A percentile compares a stretch with the other conserved stretches of the same genome.
Conservation (phyloP, 2,797 vertebrate genomes). For the Botia kubotai region DNA sequence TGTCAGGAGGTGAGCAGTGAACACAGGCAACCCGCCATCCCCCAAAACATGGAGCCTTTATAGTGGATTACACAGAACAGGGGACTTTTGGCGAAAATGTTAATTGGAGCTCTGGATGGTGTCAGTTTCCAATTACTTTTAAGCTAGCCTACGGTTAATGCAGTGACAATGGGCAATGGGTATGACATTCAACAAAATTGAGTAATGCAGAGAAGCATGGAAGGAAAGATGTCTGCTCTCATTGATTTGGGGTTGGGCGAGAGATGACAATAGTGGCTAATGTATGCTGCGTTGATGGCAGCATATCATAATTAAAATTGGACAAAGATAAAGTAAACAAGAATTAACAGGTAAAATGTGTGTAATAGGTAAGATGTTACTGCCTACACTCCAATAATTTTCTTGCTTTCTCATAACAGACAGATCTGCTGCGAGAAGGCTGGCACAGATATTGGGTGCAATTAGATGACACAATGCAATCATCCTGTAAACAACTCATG, state of each 20-base stretch:
- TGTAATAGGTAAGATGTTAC: background rate
- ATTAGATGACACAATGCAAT: conserved; percentile 5
- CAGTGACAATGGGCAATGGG: conserved; percentile 73
- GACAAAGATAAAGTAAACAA: too few relatives aligned
- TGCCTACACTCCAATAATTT: background rate
- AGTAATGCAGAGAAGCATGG: conserved; percentile 67
- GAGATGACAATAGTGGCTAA: conserved; percentile 14
- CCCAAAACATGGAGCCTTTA: conserved; percentile 82
- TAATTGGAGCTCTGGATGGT: conserved; percentile 84
- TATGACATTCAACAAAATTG: conserved; percentile 66
- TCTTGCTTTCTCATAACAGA: background rate
- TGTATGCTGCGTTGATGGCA: background rate
- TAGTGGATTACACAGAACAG: conserved; percentile 80
- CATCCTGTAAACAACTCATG: conserved; percentile 10
- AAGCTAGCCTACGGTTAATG: conserved; percentile 84
- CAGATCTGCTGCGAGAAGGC: background rate
- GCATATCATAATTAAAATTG: too few relatives aligned
- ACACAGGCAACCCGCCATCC: conserved; percentile 76
- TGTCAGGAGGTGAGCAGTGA: conserved; percentile 81
- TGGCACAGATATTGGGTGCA: background rate
- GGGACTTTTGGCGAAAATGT: conserved; percentile 77
- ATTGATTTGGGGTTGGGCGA: conserved; percentile 50
- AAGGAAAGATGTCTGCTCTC: conserved; percentile 57
- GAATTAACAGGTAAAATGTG: background rate
- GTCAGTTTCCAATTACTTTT: conserved; percentile 86